Base-by-base conservation (phyloP, 2,797 vertebrate genomes). In the Rhynchonycteris naso region DNA sequence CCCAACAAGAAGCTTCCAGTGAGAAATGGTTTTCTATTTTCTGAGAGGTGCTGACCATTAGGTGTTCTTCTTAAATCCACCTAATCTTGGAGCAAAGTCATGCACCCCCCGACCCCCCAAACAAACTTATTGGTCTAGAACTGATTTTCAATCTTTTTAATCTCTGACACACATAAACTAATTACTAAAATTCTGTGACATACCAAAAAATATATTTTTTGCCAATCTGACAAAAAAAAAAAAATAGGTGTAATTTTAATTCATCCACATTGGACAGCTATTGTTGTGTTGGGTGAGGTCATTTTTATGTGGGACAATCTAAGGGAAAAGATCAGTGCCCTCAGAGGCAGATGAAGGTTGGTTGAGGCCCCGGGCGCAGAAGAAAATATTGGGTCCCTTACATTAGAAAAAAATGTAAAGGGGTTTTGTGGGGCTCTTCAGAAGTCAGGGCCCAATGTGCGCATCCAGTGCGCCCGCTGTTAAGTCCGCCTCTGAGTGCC, bases 51-150 rank as follows among this genome's bases (percentile, higher is more conserved):
- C 35, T 26, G 78, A 54, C 72, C 50, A 43, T 75, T 69, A 71
- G 68, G 58, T 5, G 13, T 71, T 88, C 88, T 74, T 82, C 30
- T 54, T 21, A 76, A 81, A 63, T 86, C 19, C 6, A 21, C 35
- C 24, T 92, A 78, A 65, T 91, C 68, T 74, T 9, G 58, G 72
- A 71, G 58, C 26, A 47, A 82, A 88, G 66, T 69, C 72, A 28
- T 65, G n/a, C 43, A 9, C 11, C 2, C 30, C 5, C 8, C 4
- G 1, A 0, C 15, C 15, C 24, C 38, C 15, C 52, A 76, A 92
- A 80, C 52, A 92, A 79, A 74, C 79, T 82, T 4, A 13, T 81
- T 94, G 52, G 30, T 87, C 15, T 63, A 78, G 85, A 92, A 90
- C n/a, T 24, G 15, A 26, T 56, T 78, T 78, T 79, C 54, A 79